These are phyloP conservation scores for Eurystomus gularis DNA, from an alignment of 2,113 vertebrate genomes.

Conservation along the genomic window DNA sequence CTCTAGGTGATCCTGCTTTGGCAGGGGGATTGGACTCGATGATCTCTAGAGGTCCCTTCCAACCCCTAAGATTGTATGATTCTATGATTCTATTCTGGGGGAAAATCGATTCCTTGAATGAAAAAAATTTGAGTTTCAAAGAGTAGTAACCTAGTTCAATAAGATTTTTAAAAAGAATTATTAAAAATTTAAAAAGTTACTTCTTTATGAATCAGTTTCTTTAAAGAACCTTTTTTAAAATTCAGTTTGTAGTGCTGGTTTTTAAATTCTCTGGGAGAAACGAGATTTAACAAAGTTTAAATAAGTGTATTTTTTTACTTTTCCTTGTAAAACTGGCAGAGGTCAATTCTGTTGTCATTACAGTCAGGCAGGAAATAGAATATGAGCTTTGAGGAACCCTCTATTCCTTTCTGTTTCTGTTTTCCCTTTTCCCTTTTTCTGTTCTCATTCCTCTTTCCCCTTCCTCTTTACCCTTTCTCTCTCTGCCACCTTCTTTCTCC, in stretches of 20 bases:
- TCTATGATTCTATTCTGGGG: too few species aligned
- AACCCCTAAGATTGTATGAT: too few species aligned
- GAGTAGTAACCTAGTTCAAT: not conserved
- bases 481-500: not conserved
- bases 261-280: not conserved
- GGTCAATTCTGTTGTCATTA: not conserved
- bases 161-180: not conserved
- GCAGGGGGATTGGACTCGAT: too few species aligned
- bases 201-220: not conserved
- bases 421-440: not conserved
- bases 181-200: not conserved
- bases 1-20: too few species aligned
- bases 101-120: not conserved
- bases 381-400: not conserved
- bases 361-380: not conserved
- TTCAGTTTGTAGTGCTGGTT: not conserved
- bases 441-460: not conserved
- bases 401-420: not conserved
- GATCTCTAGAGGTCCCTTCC: too few species aligned
- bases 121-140: not conserved
- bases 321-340: not conserved
- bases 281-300: not conserved
- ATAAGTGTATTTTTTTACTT: not conserved
- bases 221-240: not conserved
- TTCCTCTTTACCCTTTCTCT: not conserved